These are phyloP conservation scores for Caenorhabditis sp. DNA, from an alignment of 2,888 invertebrate genomes.

Conservation along the genomic window DNA sequence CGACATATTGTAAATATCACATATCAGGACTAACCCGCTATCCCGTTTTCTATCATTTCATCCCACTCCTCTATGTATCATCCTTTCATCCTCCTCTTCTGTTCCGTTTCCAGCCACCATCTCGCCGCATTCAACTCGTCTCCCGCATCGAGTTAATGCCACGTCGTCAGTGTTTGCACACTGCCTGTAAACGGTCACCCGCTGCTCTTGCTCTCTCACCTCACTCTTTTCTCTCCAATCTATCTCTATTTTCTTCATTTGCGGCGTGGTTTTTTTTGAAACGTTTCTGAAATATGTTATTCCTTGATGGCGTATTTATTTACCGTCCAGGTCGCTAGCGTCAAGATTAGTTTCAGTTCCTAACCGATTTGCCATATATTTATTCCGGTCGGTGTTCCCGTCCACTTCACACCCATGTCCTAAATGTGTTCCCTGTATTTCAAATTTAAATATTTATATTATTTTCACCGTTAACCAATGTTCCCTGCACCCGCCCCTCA, in stretches of 20 bases:
- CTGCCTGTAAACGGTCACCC: neutral
- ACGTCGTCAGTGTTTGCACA: slow-evolving; percentile 26
- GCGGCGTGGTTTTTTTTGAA: neutral
- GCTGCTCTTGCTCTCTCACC: slow-evolving; percentile 14
- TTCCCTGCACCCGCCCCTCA: slow-evolving; percentile 17
- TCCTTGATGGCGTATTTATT: neutral
- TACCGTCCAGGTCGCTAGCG: neutral
- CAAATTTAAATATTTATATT: no score
- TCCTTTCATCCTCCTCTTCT: neutral
- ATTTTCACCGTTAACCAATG: slow-evolving; percentile 12
- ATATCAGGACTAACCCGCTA: slow-evolving; percentile 29
- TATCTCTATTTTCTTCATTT: neutral
- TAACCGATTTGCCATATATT: neutral
- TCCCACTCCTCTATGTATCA: slow-evolving; percentile 1
- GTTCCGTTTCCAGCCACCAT: slow-evolving; percentile 9
- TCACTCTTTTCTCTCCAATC: slow-evolving; percentile 4
- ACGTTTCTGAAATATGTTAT: slow-evolving; percentile 2
- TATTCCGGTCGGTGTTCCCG: slow-evolving; percentile 1
- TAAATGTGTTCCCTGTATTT: slow-evolving; percentile 20
- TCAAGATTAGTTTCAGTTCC: neutral
- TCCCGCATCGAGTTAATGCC: slow-evolving; percentile 2
- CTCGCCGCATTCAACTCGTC: slow-evolving; percentile 4
- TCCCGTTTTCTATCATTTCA: slow-evolving; percentile 11
- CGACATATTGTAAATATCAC: slow-evolving; percentile 60
- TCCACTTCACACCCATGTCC: neutral